phyloP scores from a whole-genome alignment of 2,797 vertebrate genomes.

The Pipistrellus pipistrellus region DNA sequence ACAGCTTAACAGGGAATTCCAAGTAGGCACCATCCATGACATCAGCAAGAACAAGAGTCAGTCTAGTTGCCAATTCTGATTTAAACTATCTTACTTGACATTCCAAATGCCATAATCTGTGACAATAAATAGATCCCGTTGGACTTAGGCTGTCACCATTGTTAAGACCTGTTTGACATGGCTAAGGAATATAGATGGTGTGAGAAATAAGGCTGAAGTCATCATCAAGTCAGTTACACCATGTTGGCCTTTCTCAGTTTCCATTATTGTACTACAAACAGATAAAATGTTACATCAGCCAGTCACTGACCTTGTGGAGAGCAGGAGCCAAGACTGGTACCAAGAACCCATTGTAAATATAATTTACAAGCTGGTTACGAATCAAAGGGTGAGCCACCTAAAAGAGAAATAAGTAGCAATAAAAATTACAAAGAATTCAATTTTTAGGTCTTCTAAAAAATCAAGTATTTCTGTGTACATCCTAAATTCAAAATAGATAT shows the following conservation, averaged over 20 bases:
- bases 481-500: constrained; percentile 43
- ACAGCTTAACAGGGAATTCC: neutral
- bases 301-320: constrained; percentile 95
- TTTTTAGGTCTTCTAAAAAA: constrained; percentile 42
- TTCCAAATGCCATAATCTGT: neutral
- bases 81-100: neutral
- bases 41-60: neutral
- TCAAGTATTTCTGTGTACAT: constrained; percentile 41
- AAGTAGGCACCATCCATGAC: neutral
- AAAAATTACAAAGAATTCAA: neutral
- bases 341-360: constrained; percentile 98
- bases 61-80: neutral
- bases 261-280: neutral
- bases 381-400: constrained; percentile 96
- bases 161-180: neutral
- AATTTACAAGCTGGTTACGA: constrained; percentile 95
- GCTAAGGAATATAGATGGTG: neutral
- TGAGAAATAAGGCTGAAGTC: neutral
- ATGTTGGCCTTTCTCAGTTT: neutral
- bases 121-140: neutral
- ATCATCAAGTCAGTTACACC: neutral
- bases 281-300: neutral
- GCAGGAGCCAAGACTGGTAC: constrained; percentile 98
- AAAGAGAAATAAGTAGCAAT: constrained; percentile 4
- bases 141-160: neutral